Conservation (phyloP, 2,888 invertebrate genomes). For the Sarcophaga caerulescens region DNA sequence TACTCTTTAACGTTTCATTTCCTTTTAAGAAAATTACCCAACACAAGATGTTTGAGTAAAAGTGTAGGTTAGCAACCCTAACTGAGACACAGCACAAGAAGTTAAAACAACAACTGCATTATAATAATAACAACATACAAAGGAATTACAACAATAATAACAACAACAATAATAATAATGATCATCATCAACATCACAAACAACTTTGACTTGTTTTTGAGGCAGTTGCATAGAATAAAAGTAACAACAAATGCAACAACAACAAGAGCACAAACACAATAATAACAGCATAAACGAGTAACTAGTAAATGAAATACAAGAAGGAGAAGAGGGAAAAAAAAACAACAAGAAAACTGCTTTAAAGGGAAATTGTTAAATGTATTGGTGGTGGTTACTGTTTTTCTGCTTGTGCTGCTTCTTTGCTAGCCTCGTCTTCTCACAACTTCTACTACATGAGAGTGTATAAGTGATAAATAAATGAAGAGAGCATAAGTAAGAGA, state of each 20-base stretch:
- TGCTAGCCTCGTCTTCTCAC: background rate
- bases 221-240: conserved; percentile 59
- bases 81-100: background rate
- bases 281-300: conserved; percentile 26
- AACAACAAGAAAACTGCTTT: conserved; percentile 48
- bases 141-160: conserved; percentile 61
- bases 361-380: conserved; percentile 48
- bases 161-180: background rate
- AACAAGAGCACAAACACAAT: conserved; percentile 1
- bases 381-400: conserved; percentile 51
- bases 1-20: background rate
- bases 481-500: background rate
- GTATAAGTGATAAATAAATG: background rate
- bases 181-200: conserved; percentile 20
- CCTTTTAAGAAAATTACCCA: background rate
- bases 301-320: background rate
- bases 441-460: background rate
- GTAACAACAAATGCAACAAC: conserved; percentile 49
- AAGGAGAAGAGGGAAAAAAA: conserved; percentile 20
- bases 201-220: conserved; percentile 60
- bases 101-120: background rate
- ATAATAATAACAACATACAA: conserved; percentile 49
- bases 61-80: conserved; percentile 34
- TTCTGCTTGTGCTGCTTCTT: background rate
- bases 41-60: background rate